Conservation (phyloP, 2,797 vertebrate species). For the Catamblyrhynchus diadema region DNA sequence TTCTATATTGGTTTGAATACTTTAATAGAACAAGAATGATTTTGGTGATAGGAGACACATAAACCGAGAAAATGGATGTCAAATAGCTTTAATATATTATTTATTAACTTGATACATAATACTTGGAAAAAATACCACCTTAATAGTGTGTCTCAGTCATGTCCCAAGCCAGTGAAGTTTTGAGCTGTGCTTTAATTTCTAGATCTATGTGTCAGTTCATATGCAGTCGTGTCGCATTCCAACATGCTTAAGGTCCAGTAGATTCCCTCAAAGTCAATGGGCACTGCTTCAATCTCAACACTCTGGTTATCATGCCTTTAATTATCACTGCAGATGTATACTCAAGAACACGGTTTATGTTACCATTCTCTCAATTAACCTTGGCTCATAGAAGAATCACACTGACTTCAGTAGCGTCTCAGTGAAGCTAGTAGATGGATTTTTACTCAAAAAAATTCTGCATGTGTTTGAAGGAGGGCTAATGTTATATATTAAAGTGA, state of each 20-base stretch:
- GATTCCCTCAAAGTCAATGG: background rate
- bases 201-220: background rate
- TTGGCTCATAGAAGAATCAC: background rate
- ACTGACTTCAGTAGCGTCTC: background rate
- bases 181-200: background rate
- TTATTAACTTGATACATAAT: background rate
- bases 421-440: background rate
- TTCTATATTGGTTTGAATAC: background rate
- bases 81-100: background rate
- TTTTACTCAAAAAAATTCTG: background rate
- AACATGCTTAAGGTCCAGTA: background rate
- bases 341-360: background rate
- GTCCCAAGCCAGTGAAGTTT: background rate
- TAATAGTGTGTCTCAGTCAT: background rate
- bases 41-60: background rate
- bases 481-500: background rate
- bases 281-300: background rate
- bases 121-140: background rate
- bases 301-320: background rate
- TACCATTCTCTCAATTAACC: background rate
- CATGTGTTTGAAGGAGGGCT: background rate
- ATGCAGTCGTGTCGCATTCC: background rate
- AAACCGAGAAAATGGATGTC: background rate
- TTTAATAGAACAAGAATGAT: background rate
- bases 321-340: background rate